Evolutionary conservation across 2,888 invertebrate genomes (phyloP).

Genomic region (Chrysina gloriosa): DNA sequence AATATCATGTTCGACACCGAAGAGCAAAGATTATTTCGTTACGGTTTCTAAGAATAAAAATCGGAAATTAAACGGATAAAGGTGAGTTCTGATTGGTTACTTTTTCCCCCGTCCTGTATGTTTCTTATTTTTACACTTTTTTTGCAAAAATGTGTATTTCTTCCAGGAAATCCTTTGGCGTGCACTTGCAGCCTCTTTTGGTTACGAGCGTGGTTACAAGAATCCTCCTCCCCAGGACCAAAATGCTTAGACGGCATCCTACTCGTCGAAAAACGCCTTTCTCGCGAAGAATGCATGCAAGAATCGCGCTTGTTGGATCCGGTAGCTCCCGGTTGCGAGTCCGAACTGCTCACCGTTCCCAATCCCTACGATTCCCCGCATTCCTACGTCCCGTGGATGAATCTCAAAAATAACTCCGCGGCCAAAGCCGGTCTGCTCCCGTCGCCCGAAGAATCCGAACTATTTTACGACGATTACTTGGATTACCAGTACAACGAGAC

Average conservation of each 20-base stretch:
- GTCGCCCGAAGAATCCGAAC: slow-evolving; percentile 81
- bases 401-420: slow-evolving; percentile 65
- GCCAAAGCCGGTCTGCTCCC: slow-evolving; percentile 70
- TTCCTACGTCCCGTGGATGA: slow-evolving; percentile 70
- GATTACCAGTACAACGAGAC: slow-evolving; percentile 71
- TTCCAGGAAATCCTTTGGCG: slow-evolving; percentile 82
- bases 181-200: slow-evolving; percentile 87
- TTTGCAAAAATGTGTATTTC: slow-evolving; percentile 6
- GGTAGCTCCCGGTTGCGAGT: slow-evolving; percentile 76
- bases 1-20: too few relatives aligned
- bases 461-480: slow-evolving; percentile 85
- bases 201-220: slow-evolving; percentile 85
- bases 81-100: too few relatives aligned
- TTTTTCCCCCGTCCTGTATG: too few relatives aligned
- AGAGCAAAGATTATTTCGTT: too few relatives aligned
- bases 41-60: too few relatives aligned
- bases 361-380: slow-evolving; percentile 69
- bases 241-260: slow-evolving; percentile 83
- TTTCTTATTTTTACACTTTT: not conserved
- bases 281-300: slow-evolving; percentile 74
- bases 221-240: slow-evolving; percentile 80
- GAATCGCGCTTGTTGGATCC: slow-evolving; percentile 67
- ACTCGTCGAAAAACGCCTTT: slow-evolving; percentile 78
- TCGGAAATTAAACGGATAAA: too few relatives aligned
- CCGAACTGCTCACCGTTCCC: slow-evolving; percentile 68